Evolutionary conservation across 2,113 vertebrate genomes (phyloP), one percentile per base, ranked within the genome.

Genomic region (Sciurus niger): DNA sequence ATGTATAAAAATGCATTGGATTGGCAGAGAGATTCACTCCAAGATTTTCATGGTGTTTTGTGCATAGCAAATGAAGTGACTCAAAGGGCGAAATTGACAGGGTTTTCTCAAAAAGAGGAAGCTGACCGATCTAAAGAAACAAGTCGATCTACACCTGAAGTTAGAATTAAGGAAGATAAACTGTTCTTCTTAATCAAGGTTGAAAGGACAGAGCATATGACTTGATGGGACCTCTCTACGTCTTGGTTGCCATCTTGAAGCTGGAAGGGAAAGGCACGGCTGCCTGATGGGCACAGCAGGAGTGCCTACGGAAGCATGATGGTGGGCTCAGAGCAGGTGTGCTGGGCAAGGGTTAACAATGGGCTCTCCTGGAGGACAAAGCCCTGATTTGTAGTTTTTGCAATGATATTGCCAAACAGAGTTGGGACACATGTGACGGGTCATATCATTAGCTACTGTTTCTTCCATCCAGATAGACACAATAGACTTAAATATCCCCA

Each of bases 381-480:
- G 24, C 7, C 25, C n/a, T 18, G 24, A 14, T 25, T 5, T 67
- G 53, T 72, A 37, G 51, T 37, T 65, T 89, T 53, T 90, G 65
- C 25, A 17, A 0, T 60, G 60, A 53, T 3, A 4, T 72, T 63
- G 30, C 43, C 55, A 24, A 48, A 87, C 53, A 20, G n/a, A 53
- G 1, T 0, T 83, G 60, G 30, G n/a, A 84, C 32, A 43, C 13
- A 22, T 43, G 60, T 12, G 17, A 5, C 3, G 28, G 14, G 16
- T 8, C 8, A 48, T 6, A 11, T 4, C 9, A 0, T 12, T 28
- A 13, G 1, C 8, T 7, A 28, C 17, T 8, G n/a, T 87, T 90
- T 58, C 60, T 63, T 65, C 60, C n/a, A 28, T 5, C 5, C 13
- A n/a, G 73, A 40, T 1, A 43, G 53, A 30, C 1, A 18, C 4